phyloP scores from a whole-genome alignment of 2,888 invertebrate genomes.

The Auanema sp. region DNA sequence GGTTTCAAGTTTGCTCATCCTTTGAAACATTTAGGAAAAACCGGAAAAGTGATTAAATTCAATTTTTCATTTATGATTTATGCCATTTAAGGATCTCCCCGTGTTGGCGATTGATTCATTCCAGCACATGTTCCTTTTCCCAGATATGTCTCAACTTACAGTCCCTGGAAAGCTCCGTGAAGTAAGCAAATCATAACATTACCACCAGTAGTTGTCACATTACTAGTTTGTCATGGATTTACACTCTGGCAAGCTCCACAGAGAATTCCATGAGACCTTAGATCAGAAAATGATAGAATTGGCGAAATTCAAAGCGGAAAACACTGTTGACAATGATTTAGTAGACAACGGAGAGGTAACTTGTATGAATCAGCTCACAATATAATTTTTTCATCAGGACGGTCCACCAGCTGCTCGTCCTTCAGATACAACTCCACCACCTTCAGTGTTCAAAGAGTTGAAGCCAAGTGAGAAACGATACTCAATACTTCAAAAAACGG shows the following conservation, averaged over 20 bases:
- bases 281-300: constrained; percentile 70
- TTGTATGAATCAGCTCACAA: not conserved
- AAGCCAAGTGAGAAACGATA: constrained; percentile 95
- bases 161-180: constrained; percentile 58
- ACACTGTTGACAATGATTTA: constrained; percentile 34
- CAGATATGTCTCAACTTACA: constrained; percentile 73
- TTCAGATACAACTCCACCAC: constrained; percentile 74
- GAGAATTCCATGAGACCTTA: constrained; percentile 94
- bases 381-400: constrained; percentile 8
- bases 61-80: not conserved
- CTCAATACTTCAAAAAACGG: constrained; percentile 75
- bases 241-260: constrained; percentile 91
- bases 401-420: constrained; percentile 73
- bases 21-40: constrained; percentile 92
- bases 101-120: constrained; percentile 97
- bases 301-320: constrained; percentile 52
- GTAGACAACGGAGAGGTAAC: constrained; percentile 24
- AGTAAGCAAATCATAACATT: constrained; percentile 21
- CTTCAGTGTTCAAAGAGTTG: constrained; percentile 84
- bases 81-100: constrained; percentile 77
- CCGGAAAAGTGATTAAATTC: constrained; percentile 68
- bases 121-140: constrained; percentile 96
- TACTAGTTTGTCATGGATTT: constrained; percentile 78
- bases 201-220: not conserved
- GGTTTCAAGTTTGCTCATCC: constrained; percentile 96